Evolutionary conservation across 2,797 vertebrate species (phyloP), one percentile per base, ranked within the genome.

Genomic region (Phaenicophaeus curvirostris): DNA sequence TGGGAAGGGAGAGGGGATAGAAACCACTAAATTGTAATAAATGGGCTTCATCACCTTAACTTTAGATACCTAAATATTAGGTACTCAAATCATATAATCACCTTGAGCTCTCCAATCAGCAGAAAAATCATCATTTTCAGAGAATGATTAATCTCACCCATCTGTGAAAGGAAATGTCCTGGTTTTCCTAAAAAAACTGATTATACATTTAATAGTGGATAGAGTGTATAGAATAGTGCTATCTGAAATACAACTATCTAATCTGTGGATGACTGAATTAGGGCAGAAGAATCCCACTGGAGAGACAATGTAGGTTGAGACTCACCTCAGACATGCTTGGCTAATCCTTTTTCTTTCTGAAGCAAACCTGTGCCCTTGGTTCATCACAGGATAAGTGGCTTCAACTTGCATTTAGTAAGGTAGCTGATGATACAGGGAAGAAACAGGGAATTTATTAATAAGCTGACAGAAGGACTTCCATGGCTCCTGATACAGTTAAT

Each of bases 1-100:
- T 0, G 0, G 35, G 7, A 5, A 5, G 8, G 4, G 8, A 24
- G 5, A 8, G 25, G 31, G 48, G 68, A 27, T 30, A 59, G 59
- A 51, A 62, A 35, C n/a, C n/a, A n/a, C n/a, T n/a, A n/a, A n/a
- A n/a, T n/a, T n/a, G n/a, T n/a, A n/a, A n/a, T n/a, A n/a, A n/a
- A n/a, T n/a, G n/a, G n/a, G n/a, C 31, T 75, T 44, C 5, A 25
- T 55, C n/a, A 30, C 42, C 35, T 27, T 33, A 5, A 25, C 41
- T 27, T 80, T n/a, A 62, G 31, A 51, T 44, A 39, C 14, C 42
- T 33, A 33, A 55, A 27, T 39, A 46, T 16, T 37, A 57, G n/a
- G 25, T 5, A 27, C 58, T 51, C 13, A 31, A 23, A 53, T 66
- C 3, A 5, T 35, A 13, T 15, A 42, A 33, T 50, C 25, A 37